Evolutionary conservation across 2,888 invertebrate genomes (phyloP).

Genomic region (Cancer borealis): DNA sequence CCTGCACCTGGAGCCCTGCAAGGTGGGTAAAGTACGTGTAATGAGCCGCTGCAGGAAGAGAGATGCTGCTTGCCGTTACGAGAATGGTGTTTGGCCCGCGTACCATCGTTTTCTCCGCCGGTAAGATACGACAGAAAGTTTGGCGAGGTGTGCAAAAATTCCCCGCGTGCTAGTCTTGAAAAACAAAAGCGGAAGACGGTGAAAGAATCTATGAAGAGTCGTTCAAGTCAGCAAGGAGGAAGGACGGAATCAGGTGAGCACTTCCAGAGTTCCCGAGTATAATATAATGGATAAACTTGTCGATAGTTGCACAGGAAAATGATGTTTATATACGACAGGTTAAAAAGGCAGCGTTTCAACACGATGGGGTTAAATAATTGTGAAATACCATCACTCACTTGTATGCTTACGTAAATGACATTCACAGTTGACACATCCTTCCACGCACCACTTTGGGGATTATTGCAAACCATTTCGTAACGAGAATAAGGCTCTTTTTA

Average conservation of each 20-base stretch:
- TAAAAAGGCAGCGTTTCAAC: background rate
- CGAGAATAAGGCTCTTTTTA: background rate
- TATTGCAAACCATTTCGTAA: background rate
- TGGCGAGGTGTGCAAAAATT: background rate
- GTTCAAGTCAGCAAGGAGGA: background rate
- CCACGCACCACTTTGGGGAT: background rate
- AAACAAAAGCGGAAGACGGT: background rate
- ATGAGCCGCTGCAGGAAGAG: background rate
- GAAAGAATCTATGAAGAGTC: background rate
- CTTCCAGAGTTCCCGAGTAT: background rate
- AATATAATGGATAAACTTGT: conserved; percentile 12
- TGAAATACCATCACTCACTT: background rate
- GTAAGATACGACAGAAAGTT: conserved; percentile 21
- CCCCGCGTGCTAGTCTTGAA: background rate
- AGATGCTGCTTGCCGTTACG: background rate
- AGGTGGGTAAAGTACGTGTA: background rate
- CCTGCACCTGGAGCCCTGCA: background rate
- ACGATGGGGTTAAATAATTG: background rate
- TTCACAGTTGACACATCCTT: background rate
- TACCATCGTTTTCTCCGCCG: background rate
- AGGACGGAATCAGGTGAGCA: background rate
- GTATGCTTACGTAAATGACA: background rate
- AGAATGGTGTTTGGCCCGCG: background rate
- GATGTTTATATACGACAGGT: background rate
- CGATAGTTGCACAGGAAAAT: background rate